These are phyloP conservation scores for Arnoldichthys spilopterus DNA, from an alignment of 2,797 vertebrate species.

Conservation along the genomic window DNA sequence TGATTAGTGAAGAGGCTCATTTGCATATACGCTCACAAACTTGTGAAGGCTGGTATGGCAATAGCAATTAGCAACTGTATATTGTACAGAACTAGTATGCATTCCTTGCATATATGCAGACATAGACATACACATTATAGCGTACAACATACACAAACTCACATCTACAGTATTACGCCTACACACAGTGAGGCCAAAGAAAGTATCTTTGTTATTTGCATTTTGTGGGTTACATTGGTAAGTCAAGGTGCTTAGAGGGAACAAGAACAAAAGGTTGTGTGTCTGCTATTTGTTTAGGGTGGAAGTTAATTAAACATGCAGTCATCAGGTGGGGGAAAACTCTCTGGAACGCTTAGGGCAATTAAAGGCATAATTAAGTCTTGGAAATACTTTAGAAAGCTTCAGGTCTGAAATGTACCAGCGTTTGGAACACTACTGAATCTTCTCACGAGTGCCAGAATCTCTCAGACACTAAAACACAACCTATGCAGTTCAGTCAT, in stretches of 20 bases:
- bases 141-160: neutral
- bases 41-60: no score
- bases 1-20: no score
- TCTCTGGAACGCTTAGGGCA: neutral
- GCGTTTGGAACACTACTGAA: constrained; percentile 3
- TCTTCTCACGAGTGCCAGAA: neutral
- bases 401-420: neutral
- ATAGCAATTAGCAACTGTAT: no score
- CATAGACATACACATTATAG: no score
- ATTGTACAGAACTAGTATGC: no score
- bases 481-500: neutral
- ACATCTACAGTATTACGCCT: no score
- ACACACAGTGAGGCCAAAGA: no score
- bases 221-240: neutral
- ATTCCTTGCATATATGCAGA: no score
- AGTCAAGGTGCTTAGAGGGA: neutral
- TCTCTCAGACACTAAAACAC: neutral
- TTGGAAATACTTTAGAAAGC: neutral
- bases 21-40: no score
- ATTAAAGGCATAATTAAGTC: constrained; percentile 22
- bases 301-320: constrained; percentile 19
- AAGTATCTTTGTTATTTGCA: neutral
- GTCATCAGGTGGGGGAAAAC: constrained; percentile 5
- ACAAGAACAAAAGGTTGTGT: neutral
- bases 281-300: neutral